Base-by-base conservation (phyloP, 2,888 invertebrate genomes). In the Pediacus dermestoides region DNA sequence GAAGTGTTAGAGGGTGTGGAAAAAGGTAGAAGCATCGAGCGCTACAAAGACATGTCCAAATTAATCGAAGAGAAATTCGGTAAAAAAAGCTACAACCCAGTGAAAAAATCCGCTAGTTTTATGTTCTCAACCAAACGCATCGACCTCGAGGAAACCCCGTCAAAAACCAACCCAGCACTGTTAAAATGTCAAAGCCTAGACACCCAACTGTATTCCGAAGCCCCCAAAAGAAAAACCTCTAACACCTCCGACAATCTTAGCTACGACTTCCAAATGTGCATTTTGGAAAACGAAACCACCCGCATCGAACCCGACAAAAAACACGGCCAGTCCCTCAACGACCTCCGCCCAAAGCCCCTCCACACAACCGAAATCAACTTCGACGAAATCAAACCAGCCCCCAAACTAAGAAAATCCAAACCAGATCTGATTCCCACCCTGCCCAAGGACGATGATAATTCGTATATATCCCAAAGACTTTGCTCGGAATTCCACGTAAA, bases 401-500 rank as follows among this genome's bases (percentile, higher is more conserved):
- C 42, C 14, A 54, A 52, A 43, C 34, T 60, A 23, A 57, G 53
- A 37, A 63, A 63, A 44, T 57, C 48, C 26, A 63, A 62, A 53
- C 64, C 65, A 6, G 64, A 65, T 52, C 45, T 66, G 37, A 66
- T 66, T 34, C 66, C 66, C 26, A 62, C 64, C n/a, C 45, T 63
- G 33, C 55, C 58, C 16, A 63, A 62, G 44, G 54, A 48, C 22
- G 57, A 57, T 16, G 34, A 25, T 22, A 51, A 52, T 21, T 81
- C 81, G 0, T 82, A 74, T 48, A 82, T 82, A 23, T 82, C 82
- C 8, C 80, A 82, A 52, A 78, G 82, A 53, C 67, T 82, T 15
- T 82, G 80, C 64, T 78, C 79, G 2, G 82, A 82, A 63, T 82
- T 82, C 55, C 81, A 82, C 52, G 82, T 82, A 1, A 82, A 82